Conservation (phyloP, 2,888 invertebrate genomes). For the Nudaria mundana region DNA sequence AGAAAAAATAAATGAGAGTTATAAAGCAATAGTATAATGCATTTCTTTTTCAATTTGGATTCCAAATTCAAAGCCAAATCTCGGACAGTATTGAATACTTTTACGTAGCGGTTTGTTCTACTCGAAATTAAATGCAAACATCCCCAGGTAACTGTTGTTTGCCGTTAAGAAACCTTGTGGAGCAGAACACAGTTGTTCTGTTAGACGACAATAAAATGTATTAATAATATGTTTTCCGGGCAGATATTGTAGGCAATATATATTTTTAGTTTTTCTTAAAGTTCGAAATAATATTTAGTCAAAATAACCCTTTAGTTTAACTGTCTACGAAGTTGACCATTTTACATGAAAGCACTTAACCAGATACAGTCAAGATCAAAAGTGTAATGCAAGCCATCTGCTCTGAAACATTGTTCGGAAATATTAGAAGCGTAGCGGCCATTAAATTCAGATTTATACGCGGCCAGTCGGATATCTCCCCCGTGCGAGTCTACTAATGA, state of each 20-base stretch:
- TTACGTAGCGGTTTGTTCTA: slow-evolving; percentile 22
- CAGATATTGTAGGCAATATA: background rate
- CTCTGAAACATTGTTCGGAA: slow-evolving; percentile 66
- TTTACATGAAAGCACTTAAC: too few species aligned
- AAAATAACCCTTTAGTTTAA: too few species aligned
- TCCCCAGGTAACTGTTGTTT: slow-evolving; percentile 17
- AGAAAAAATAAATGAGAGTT: background rate
- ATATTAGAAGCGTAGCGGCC: slow-evolving; percentile 68
- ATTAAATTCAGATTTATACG: slow-evolving; percentile 80
- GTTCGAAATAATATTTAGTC: too few species aligned
- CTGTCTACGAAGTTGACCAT: too few species aligned
- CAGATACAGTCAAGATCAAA: slow-evolving; percentile 26
- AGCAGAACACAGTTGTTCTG: background rate
- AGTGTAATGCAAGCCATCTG: slow-evolving; percentile 28
- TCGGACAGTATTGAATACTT: slow-evolving; percentile 26
- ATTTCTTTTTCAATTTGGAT: slow-evolving; percentile 7
- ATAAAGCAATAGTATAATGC: slow-evolving; percentile 6
- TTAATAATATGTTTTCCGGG: background rate
- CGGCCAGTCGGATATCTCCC: slow-evolving; percentile 74
- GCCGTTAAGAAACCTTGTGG: slow-evolving; percentile 15
- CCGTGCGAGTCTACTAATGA: slow-evolving; percentile 79
- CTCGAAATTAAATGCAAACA: slow-evolving; percentile 42
- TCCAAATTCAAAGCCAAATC: slow-evolving; percentile 10
- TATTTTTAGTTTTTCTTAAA: too few species aligned
- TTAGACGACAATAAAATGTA: background rate